Percentiles rank a stretch among this genome's conserved stretches.
phyloP scores from a whole-genome alignment of 30 jellyfish, hydroid and myxozoan genomes.

The Hydractinia echinata region DNA sequence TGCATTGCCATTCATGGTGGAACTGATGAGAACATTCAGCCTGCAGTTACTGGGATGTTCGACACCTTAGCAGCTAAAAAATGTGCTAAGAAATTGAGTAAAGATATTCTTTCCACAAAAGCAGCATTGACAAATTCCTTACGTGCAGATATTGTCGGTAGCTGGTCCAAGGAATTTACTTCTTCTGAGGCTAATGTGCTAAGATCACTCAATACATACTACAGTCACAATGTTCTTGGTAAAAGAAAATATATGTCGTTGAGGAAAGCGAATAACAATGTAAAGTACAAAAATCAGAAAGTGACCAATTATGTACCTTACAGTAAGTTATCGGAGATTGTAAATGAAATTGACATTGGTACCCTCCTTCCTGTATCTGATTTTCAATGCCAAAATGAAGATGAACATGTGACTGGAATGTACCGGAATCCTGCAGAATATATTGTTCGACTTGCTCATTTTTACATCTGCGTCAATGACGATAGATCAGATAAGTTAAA shows the following conservation, averaged over 20 bases:
- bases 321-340: background rate
- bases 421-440: background rate
- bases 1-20: background rate
- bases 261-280: background rate
- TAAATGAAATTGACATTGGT: background rate
- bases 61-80: background rate
- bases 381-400: background rate
- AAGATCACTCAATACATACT: background rate
- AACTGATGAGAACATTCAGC: background rate
- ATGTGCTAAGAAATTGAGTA: background rate
- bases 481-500: background rate
- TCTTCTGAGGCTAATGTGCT: background rate
- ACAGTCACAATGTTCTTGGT: background rate
- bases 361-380: background rate
- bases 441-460: background rate
- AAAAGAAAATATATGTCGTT: background rate
- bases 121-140: background rate
- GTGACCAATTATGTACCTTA: background rate
- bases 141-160: background rate
- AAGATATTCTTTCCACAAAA: background rate
- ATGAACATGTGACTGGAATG: background rate
- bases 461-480: background rate
- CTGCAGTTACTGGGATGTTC: background rate
- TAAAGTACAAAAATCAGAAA: background rate
- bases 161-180: background rate